Evolutionary conservation across 2,113 vertebrate genomes (phyloP).

Genomic region (Pogona vitticeps): DNA sequence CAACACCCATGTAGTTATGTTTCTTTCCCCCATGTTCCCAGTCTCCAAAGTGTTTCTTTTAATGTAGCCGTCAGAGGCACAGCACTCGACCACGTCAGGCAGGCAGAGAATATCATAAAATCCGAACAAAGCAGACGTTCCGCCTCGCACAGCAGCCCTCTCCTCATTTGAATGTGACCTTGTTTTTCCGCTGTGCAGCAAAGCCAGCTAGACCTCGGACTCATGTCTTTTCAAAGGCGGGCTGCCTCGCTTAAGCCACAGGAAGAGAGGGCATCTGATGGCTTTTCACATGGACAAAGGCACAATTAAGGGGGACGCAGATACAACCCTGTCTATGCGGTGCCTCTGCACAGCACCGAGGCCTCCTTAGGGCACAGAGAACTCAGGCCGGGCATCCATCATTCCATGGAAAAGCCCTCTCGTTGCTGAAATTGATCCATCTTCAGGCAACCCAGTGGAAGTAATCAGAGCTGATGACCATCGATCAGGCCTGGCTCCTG

Average conservation of each 20-base stretch:
- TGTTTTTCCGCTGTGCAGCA: neutral
- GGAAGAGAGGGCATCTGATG: neutral
- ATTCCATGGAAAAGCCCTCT: slow-evolving; percentile 59
- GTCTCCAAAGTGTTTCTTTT: too few relatives aligned
- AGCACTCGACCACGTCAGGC: too few relatives aligned
- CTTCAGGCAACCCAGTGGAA: slow-evolving; percentile 64
- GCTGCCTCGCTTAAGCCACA: too few relatives aligned
- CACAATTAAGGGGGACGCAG: neutral
- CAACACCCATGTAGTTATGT: too few relatives aligned
- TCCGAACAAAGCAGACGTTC: too few relatives aligned
- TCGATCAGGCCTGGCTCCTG: slow-evolving; percentile 64
- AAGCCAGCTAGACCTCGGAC: neutral
- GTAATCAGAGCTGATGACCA: slow-evolving; percentile 73
- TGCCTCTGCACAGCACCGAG: fast-evolving
- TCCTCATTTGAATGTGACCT: too few relatives aligned
- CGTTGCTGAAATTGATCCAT: slow-evolving; percentile 68
- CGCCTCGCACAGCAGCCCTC: too few relatives aligned
- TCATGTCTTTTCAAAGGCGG: too few relatives aligned
- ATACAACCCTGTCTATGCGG: neutral
- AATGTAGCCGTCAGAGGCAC: too few relatives aligned
- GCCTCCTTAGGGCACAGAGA: slow-evolving; percentile 32
- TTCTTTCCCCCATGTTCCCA: too few relatives aligned
- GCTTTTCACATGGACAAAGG: neutral
- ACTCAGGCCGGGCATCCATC: slow-evolving; percentile 56
- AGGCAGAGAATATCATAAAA: too few relatives aligned